Evolutionary conservation across 2,888 invertebrate genomes (phyloP), one percentile per base, ranked within the genome.

Genomic region (Boloria selene): DNA sequence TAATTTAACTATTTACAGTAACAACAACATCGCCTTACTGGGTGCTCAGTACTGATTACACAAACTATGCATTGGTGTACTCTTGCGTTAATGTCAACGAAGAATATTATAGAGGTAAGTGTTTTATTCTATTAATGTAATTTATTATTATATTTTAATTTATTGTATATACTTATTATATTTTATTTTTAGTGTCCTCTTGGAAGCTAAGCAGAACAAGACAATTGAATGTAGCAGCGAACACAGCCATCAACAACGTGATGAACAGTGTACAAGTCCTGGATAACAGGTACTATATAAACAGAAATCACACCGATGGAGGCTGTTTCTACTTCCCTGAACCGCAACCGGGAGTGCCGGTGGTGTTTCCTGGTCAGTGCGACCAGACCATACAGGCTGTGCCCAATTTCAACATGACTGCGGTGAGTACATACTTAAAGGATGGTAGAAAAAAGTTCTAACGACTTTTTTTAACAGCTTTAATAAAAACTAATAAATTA

Each of bases 21-120:
- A 73, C 78, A 0, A 18, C 17, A 3, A 13, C 51, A 60, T 16
- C 67, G 38, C 65, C 68, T 3, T 95, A 95, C 75, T 95, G 94
- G 94, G 85, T 95, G 0, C 75, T 95, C 14, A 93, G 90, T 38
- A 95, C 95, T 0, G 95, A 95, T 77, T 95, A 95, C 77, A 83
- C 83, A 0, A 85, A 85, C 42, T 95, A 93, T 72, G 85, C 95
- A 0, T 91, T 95, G 0, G 93, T 95, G 4, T 95, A 94, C 88
- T 93, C 93, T 31, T 95, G 95, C 74, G 77, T 79, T 2, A 91
- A 94, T 64, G 60, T 82, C 13, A 64, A 72, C 47, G 68, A 64
- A 3, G 76, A 86, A 17, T 70, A 73, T 45, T 79, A 80, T 71
- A 76, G 77, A 79, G 84, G 90, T 90, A 77, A 74, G 1, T 38